A percentile compares a stretch with the other conserved stretches of the same genome.
Conservation (phyloP, 2,888 invertebrate genomes). For the Stenichneumon culpator region DNA sequence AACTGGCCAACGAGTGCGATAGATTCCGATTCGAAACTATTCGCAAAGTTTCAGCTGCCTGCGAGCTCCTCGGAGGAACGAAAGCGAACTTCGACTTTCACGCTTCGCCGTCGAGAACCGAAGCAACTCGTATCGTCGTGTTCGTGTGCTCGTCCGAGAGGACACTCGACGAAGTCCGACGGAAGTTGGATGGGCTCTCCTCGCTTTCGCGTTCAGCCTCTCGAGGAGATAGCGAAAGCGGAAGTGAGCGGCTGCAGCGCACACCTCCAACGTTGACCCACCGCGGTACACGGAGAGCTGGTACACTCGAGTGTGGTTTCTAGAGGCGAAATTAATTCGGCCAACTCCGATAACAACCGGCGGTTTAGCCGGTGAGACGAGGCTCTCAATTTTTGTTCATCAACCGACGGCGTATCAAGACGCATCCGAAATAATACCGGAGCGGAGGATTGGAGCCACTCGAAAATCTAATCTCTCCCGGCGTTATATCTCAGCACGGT, state of each 20-base stretch:
- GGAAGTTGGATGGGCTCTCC: slow-evolving; percentile 43
- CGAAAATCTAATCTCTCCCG: slow-evolving; percentile 40
- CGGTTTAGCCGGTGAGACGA: background rate
- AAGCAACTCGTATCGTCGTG: no score
- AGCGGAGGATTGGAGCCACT: slow-evolving; percentile 21
- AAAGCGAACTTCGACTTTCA: slow-evolving; percentile 27
- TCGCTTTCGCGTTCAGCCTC: background rate
- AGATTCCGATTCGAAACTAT: slow-evolving; percentile 23
- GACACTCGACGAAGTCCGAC: slow-evolving; percentile 51
- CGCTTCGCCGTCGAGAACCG: slow-evolving; percentile 8
- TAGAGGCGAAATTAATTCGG: background rate
- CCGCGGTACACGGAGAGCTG: background rate
- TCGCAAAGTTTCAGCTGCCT: slow-evolving; percentile 25
- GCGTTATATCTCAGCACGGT: slow-evolving; percentile 16
- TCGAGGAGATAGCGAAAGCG: background rate
- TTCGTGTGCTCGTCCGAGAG: background rate
- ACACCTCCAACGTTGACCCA: background rate
- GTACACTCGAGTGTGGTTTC: background rate
- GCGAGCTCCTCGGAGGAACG: background rate
- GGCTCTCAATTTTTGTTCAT: slow-evolving; percentile 20
- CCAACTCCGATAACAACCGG: slow-evolving; percentile 1
- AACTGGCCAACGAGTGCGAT: background rate
- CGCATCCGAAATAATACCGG: slow-evolving; percentile 17
- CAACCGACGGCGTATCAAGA: background rate
- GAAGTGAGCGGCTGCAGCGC: slow-evolving; percentile 1